Evolutionary conservation across 2,113 vertebrate genomes (phyloP), one percentile per base, ranked within the genome.

Genomic region (Nycticebus coucang): DNA sequence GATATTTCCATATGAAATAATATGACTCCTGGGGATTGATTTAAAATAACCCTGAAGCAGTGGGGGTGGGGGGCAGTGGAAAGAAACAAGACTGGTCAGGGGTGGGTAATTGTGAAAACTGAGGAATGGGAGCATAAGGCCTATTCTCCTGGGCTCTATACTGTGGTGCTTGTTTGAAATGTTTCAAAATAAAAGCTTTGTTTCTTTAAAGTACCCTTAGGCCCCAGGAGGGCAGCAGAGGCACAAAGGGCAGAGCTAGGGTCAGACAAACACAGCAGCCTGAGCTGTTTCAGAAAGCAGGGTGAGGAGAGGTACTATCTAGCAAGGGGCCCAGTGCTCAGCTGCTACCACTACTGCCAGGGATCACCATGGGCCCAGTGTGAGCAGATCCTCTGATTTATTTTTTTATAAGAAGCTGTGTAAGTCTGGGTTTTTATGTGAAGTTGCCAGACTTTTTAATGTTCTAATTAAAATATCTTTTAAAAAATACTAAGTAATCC

Each of bases 391-490:
- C 77, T 82, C 64, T 30, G 15, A 19, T 30, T 50, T 28, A 6
- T 50, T 66, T 15, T 1, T 45, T 7, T 37, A 22, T 71, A 93
- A 74, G 15, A 87, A 64, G 79, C 50, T 60, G 0, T 60, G 0
- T 60, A 79, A 72, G 10, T 21, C 28, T 95, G 68, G 81, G 41
- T 53, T 72, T 45, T 89, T 50, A 89, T 50, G 33, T 50, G 4
- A 68, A 77, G 55, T 0, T 83, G 87, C 12, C 68, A 85, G n/a
- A 19, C 37, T 57, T 86, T 82, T 77, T 59, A 86, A 91, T 50
- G 53, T 78, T 71, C 12, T 87, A 55, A 95, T 81, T 91, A 53
- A 89, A 85, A 93, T 66, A 60, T 75, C 11, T 53, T 53, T 5
- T 0, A 55, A 22, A 45, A 77, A 60, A n/a, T 1, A 24, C 74